Base-by-base conservation (phyloP, 2,113 vertebrate species). In the Chamaea fasciata region DNA sequence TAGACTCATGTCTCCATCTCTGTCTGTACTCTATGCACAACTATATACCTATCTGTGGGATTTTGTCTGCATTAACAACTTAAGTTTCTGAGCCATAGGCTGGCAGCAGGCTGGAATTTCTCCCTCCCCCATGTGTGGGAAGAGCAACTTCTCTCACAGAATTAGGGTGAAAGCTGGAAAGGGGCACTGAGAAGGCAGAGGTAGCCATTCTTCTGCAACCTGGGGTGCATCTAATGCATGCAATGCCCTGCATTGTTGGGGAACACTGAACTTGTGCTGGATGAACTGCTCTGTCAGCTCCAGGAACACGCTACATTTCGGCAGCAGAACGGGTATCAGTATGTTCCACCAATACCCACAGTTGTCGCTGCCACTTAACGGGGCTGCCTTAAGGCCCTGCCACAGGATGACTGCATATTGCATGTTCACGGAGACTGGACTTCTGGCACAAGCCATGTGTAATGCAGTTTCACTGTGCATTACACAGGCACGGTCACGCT, bases 401-500 rank as follows among this genome's bases (percentile, higher is more conserved):
- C 2, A 2, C n/a, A 65, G 76, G 35, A 49, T 50, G 64, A 50
- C 35, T 81, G 26, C 52, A 13, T 33, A 5, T 1, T 70, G 35
- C 33, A 9, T 19, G 11, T 28, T 63, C 35, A 8, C 59, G 0
- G 3, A 78, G 64, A 14, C 59, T 9, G 41, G 68, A 11, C n/a
- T 42, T 50, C 22, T 92, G 83, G 49, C 75, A 90, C 74, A 75
- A 71, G 35, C 56, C 52, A 12, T 8, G n/a, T 33, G 81, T 70
- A 55, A 70, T 9, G 23, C 62, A 47, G 56, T 94, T 89, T 87
- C 81, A n/a, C 73, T 65, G 31, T 31, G 59, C 50, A 7, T 92
- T 85, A 67, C 65, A 31, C 0, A 1, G 74, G 6, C 65, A 75
- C 0, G 3, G 64, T 62, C 64, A 87, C 0, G 2, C 60, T 55